phyloP scores from a whole-genome alignment of 2,888 invertebrate species.

The Ecliptopera silaceata region DNA sequence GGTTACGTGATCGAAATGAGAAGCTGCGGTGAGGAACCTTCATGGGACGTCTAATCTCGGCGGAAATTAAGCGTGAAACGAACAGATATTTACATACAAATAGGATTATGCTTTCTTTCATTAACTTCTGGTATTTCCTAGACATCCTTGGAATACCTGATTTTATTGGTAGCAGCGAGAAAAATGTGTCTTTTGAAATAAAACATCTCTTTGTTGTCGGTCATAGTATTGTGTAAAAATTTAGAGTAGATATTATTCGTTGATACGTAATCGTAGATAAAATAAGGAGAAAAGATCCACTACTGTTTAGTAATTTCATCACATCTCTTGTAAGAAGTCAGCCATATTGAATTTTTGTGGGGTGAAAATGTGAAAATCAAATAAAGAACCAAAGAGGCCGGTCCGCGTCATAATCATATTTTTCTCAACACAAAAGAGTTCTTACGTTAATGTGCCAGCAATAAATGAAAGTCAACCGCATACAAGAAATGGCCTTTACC shows the following conservation, averaged over 20 bases:
- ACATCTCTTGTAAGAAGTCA: conserved; percentile 38
- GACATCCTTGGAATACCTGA: no score
- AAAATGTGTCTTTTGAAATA: no score
- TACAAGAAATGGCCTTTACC: conserved; percentile 51
- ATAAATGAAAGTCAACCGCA: conserved; percentile 73
- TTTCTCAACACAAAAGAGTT: conserved; percentile 75
- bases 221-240: no score
- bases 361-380: conserved; percentile 72
- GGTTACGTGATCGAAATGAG: conserved; percentile 60
- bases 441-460: conserved; percentile 76
- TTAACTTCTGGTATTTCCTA: conserved; percentile 11
- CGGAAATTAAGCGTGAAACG: conserved; percentile 33
- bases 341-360: conserved; percentile 64
- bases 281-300: no score
- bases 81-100: conserved; percentile 34
- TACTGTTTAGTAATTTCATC: no score
- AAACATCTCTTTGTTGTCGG: no score
- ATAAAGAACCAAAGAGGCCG: conserved; percentile 76
- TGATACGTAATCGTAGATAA: no score
- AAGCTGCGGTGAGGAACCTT: conserved; percentile 37
- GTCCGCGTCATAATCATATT: conserved; percentile 78
- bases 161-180: no score
- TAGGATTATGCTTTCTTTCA: conserved; percentile 17
- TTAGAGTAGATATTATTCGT: no score
- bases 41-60: conserved; percentile 33